These are phyloP conservation scores for Onchidella celtica DNA, from an alignment of 2,888 invertebrate genomes.

Conservation along the genomic window DNA sequence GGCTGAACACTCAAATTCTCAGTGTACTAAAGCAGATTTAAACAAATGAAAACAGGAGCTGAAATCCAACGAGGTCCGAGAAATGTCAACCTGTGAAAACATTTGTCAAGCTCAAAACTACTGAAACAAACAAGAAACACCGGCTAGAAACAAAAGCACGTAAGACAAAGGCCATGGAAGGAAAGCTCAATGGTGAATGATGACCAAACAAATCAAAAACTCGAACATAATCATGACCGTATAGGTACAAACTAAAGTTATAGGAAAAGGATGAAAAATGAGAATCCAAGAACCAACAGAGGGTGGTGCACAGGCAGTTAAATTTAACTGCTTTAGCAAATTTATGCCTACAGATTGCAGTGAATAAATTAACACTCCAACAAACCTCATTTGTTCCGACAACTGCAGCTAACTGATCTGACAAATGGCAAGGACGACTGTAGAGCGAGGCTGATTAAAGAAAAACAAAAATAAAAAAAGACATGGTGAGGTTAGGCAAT, in stretches of 20 bases:
- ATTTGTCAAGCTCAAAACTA: not conserved
- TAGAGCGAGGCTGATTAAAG: slow-evolving; percentile 83
- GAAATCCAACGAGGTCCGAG: too few species aligned
- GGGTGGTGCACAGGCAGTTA: not conserved
- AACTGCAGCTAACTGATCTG: slow-evolving; percentile 90
- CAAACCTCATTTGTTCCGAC: slow-evolving; percentile 87
- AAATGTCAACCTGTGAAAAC: too few species aligned
- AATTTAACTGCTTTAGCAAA: not conserved
- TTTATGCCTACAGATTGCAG: too few species aligned
- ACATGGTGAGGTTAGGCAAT: slow-evolving; percentile 5
- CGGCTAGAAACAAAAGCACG: not conserved
- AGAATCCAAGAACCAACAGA: not conserved
- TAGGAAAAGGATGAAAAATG: not conserved
- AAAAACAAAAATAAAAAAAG: slow-evolving; percentile 34
- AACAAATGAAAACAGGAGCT: too few species aligned
- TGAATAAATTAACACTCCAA: not conserved
- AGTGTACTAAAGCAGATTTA: too few species aligned
- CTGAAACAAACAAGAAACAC: not conserved
- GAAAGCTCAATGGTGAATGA: slow-evolving; percentile 25
- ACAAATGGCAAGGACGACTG: slow-evolving; percentile 90
- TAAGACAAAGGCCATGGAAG: too few species aligned
- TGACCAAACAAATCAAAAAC: slow-evolving; percentile 25
- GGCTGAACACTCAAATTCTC: too few species aligned
- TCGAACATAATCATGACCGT: not conserved
- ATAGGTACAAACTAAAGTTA: too few species aligned